Conservation (phyloP, 2,888 invertebrate species). For the Amphipyra tragopoginis region DNA sequence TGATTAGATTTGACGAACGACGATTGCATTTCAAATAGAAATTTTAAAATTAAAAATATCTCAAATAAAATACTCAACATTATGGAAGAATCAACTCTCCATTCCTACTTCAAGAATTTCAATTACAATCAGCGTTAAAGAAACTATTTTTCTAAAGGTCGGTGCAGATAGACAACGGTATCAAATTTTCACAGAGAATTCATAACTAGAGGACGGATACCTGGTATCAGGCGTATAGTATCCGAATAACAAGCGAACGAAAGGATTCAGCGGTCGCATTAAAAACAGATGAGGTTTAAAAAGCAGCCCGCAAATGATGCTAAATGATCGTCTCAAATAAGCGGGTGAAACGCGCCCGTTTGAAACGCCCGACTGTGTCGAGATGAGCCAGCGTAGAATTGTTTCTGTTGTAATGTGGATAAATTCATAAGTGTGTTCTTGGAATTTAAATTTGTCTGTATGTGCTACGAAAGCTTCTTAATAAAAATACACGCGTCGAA, state of each 20-base stretch:
- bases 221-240: slow-evolving; percentile 76
- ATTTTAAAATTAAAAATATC: too few species aligned
- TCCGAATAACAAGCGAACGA: slow-evolving; percentile 82
- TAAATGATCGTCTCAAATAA: slow-evolving; percentile 78
- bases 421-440: too few species aligned
- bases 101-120: slow-evolving; percentile 12
- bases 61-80: not conserved
- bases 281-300: slow-evolving; percentile 87
- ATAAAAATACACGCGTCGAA: too few species aligned
- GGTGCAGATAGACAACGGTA: slow-evolving; percentile 44
- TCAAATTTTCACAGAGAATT: slow-evolving; percentile 55
- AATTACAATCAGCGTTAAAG: slow-evolving; percentile 33
- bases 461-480: too few species aligned
- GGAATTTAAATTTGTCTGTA: too few species aligned
- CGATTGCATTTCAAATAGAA: not conserved
- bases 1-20: not conserved
- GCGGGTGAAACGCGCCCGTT: slow-evolving; percentile 61
- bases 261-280: slow-evolving; percentile 83
- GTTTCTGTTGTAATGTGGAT: too few species aligned
- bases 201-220: slow-evolving; percentile 60
- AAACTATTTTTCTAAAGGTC: slow-evolving; percentile 36
- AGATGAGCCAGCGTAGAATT: not conserved
- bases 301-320: slow-evolving; percentile 85
- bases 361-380: slow-evolving; percentile 28
- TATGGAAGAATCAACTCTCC: not conserved